These are phyloP conservation scores for Gibbula magus DNA, from an alignment of 2,888 invertebrate genomes.

Conservation along the genomic window DNA sequence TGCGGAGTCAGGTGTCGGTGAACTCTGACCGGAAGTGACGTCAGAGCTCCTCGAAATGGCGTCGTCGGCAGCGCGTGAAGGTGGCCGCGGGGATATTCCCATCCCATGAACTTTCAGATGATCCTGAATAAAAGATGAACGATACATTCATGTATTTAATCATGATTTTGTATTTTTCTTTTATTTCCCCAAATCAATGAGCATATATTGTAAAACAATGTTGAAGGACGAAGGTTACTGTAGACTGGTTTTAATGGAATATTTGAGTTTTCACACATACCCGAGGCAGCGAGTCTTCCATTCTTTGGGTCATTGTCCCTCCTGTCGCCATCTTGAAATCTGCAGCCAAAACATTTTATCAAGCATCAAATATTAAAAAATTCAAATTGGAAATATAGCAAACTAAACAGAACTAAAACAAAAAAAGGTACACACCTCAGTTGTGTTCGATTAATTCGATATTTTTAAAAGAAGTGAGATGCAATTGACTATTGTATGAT, in stretches of 20 bases:
- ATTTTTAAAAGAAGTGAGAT: too few species aligned
- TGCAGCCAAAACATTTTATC: slow-evolving; percentile 28
- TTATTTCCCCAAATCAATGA: too few species aligned
- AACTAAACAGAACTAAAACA: not conserved
- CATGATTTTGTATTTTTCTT: too few species aligned
- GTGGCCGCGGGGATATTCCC: slow-evolving; percentile 38
- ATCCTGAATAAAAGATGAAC: slow-evolving; percentile 38
- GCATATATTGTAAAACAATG: too few species aligned
- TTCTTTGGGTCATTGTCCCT: slow-evolving; percentile 44
- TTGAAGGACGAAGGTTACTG: not conserved
- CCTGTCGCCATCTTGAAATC: slow-evolving; percentile 48
- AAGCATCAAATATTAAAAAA: not conserved
- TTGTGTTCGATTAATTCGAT: too few species aligned
- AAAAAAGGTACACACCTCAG: too few species aligned
- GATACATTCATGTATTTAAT: too few species aligned
- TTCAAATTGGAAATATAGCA: not conserved
- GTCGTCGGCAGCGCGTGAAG: not conserved
- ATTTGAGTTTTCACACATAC: not conserved
- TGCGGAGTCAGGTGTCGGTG: slow-evolving; percentile 43
- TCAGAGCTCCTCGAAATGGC: not conserved
- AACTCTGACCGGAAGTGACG: not conserved
- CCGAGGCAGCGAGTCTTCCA: slow-evolving; percentile 25
- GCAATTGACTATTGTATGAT: too few species aligned
- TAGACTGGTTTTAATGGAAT: too few species aligned
- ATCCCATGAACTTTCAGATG: slow-evolving; percentile 54